phyloP scores from a whole-genome alignment of 2,888 invertebrate genomes.

The Palloptera scutellata region DNA sequence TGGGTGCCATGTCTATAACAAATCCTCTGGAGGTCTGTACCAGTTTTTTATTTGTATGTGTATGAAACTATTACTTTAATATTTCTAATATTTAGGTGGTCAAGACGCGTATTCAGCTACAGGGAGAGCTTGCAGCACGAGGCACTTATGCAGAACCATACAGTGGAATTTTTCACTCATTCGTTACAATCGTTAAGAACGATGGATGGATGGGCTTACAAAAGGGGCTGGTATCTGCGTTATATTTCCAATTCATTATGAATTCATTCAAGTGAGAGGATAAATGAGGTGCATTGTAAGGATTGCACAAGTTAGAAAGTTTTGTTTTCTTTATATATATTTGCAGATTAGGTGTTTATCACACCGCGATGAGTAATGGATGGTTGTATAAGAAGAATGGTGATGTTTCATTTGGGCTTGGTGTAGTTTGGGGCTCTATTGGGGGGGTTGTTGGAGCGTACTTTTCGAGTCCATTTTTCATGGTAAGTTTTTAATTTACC shows the following conservation, averaged over 20 bases:
- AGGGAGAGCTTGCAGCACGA: conserved; percentile 79
- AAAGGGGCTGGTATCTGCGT: conserved; percentile 83
- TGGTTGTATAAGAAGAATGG: conserved; percentile 70
- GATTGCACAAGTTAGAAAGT: background rate
- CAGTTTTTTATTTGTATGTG: background rate
- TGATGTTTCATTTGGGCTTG: conserved; percentile 71
- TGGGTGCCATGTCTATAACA: conserved; percentile 83
- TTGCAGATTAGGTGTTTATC: conserved; percentile 76
- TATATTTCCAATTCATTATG: conserved; percentile 86
- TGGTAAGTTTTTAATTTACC: conserved; percentile 67
- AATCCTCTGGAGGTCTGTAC: conserved; percentile 76
- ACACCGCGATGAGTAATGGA: conserved; percentile 74
- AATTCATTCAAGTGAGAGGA: conserved; percentile 70
- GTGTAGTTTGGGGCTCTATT: conserved; percentile 76
- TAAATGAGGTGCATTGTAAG: background rate
- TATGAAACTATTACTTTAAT: background rate
- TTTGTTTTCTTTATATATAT: background rate
- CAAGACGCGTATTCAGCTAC: conserved; percentile 88
- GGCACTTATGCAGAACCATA: conserved; percentile 79
- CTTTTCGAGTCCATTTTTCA: conserved; percentile 85
- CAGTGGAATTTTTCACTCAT: conserved; percentile 80
- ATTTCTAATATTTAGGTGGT: conserved; percentile 63
- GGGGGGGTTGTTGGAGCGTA: conserved; percentile 83
- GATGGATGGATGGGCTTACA: conserved; percentile 84
- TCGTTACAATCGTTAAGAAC: conserved; percentile 77